Conservation (phyloP, 2,797 vertebrate species). For the Tamandua tetradactyla region DNA sequence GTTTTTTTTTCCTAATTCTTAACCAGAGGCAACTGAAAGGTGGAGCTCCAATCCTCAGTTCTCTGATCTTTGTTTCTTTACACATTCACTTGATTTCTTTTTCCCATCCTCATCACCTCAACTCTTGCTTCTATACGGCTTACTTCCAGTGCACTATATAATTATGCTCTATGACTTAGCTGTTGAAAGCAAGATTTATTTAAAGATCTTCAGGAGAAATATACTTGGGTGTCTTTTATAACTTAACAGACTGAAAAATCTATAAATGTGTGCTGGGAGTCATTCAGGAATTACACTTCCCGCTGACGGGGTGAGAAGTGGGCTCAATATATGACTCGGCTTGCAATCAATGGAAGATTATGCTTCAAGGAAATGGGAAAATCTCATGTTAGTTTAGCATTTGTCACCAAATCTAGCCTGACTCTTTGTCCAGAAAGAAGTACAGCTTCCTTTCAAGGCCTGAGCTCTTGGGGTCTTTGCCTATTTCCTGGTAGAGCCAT, state of each 20-base stretch:
- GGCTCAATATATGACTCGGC: slow-evolving; percentile 64
- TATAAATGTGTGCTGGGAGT: slow-evolving; percentile 75
- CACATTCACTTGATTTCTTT: slow-evolving; percentile 9
- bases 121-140: slow-evolving; percentile 59
- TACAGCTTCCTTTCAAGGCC: slow-evolving; percentile 6
- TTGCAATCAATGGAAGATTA: slow-evolving; percentile 73
- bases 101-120: slow-evolving; percentile 28
- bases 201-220: slow-evolving; percentile 59
- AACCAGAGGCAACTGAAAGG: slow-evolving; percentile 1
- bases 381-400: slow-evolving; percentile 64
- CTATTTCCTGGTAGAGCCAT: slow-evolving; percentile 26
- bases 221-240: slow-evolving; percentile 65
- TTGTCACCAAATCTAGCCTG: slow-evolving; percentile 59
- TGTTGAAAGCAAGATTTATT: slow-evolving; percentile 71
- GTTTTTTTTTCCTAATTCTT: slow-evolving; percentile 10
- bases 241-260: slow-evolving; percentile 73
- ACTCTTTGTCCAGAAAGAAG: slow-evolving; percentile 61
- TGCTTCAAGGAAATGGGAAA: slow-evolving; percentile 70
- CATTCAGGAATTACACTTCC: slow-evolving; percentile 74
- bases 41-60: not conserved
- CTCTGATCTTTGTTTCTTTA: slow-evolving; percentile 48
- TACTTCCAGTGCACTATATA: slow-evolving; percentile 48
- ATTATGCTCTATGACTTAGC: slow-evolving; percentile 66
- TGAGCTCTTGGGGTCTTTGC: slow-evolving; percentile 51
- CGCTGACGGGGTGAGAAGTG: slow-evolving; percentile 65